Evolutionary conservation across 2,888 invertebrate genomes (phyloP).

Genomic region (Epistrophe eligans): DNA sequence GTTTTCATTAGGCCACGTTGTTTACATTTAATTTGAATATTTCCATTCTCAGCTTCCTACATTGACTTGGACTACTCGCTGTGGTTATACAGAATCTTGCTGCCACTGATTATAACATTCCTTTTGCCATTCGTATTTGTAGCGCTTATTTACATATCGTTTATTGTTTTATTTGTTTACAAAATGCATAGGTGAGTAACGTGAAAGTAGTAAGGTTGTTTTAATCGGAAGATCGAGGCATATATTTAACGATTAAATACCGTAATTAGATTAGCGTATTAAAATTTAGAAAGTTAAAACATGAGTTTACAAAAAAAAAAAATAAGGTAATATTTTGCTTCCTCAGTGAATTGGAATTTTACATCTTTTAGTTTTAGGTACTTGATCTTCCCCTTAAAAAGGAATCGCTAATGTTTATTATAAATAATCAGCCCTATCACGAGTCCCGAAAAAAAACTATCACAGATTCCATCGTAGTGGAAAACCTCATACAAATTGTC

Average conservation of each 20-base stretch:
- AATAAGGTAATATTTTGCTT: background rate
- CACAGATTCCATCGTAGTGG: too few relatives aligned
- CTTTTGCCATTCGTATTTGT: slow-evolving; percentile 92
- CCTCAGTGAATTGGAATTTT: background rate
- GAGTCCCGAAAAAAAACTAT: too few relatives aligned
- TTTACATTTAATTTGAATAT: background rate
- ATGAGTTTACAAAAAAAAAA: background rate
- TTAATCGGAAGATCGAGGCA: slow-evolving; percentile 24
- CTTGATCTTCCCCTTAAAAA: too few relatives aligned
- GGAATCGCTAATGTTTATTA: too few relatives aligned
- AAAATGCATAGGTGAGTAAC: slow-evolving; percentile 90
- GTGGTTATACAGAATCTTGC: slow-evolving; percentile 93
- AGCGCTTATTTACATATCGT: slow-evolving; percentile 91
- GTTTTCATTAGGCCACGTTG: background rate
- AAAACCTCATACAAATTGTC: too few relatives aligned
- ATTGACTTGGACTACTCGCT: slow-evolving; percentile 93
- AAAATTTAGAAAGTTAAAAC: background rate
- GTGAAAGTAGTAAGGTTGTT: background rate
- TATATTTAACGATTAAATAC: background rate
- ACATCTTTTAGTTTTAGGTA: background rate
- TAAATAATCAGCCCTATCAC: too few relatives aligned
- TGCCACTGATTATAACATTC: slow-evolving; percentile 93
- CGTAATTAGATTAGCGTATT: background rate
- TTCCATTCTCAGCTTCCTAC: slow-evolving; percentile 86
- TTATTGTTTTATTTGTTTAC: slow-evolving; percentile 93